phyloP scores from a whole-genome alignment of 2,113 vertebrate genomes.

The Bufo gargarizans region DNA sequence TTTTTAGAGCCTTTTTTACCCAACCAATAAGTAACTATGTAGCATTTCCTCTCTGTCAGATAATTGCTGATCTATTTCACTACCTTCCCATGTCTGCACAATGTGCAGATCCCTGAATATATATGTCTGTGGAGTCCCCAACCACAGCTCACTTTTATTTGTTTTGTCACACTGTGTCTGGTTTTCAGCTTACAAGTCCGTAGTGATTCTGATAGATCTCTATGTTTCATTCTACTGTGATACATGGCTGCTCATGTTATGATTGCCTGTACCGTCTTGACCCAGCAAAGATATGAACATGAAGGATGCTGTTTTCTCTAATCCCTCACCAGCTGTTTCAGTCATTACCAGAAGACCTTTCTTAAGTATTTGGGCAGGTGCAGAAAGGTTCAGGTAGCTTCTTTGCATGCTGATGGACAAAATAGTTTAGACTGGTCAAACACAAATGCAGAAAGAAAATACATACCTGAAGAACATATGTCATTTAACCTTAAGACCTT shows the following conservation, averaged over 20 bases:
- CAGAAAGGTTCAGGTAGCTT: constrained; percentile 74
- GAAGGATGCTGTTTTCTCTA: constrained; percentile 70
- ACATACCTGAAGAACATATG: constrained; percentile 70
- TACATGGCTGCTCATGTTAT: constrained; percentile 74
- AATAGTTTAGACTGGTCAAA: constrained; percentile 45
- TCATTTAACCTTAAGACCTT: constrained; percentile 73
- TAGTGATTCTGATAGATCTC: constrained; percentile 1
- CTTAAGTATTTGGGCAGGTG: constrained; percentile 71
- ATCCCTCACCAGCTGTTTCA: constrained; percentile 81
- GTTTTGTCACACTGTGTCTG: constrained; percentile 22
- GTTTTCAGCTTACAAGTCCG: not conserved
- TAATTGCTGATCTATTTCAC: not conserved
- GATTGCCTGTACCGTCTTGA: constrained; percentile 63
- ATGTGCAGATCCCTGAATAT: not conserved
- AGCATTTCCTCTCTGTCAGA: not conserved
- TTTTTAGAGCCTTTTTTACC: too few species aligned
- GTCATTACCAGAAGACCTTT: constrained; percentile 69
- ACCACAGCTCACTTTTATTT: constrained; percentile 1
- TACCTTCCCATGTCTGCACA: not conserved
- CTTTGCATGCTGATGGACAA: constrained; percentile 58
- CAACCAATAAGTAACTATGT: not conserved
- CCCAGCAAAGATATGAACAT: constrained; percentile 70
- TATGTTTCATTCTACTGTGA: constrained; percentile 53
- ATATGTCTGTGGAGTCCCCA: constrained; percentile 7
- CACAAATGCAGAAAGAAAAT: constrained; percentile 66